phyloP scores from a whole-genome alignment of 2,888 invertebrate genomes.

The Syrphus vitripennis region DNA sequence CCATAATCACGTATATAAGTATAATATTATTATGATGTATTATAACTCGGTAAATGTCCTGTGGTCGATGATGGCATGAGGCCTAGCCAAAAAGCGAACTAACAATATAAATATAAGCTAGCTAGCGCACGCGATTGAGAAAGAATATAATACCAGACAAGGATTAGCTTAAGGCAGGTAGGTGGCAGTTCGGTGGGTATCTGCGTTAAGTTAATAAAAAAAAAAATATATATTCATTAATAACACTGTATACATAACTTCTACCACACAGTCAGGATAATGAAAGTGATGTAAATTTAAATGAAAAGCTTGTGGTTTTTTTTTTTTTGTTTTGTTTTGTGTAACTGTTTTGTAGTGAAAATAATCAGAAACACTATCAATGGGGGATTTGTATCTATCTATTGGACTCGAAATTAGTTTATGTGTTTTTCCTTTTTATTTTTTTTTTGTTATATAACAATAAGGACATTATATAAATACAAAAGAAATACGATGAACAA shows the following conservation, averaged over 20 bases:
- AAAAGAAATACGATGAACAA: neutral
- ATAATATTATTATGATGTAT: neutral
- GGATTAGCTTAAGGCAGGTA: conserved; percentile 6
- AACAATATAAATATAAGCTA: conserved; percentile 13
- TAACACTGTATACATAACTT: conserved; percentile 11
- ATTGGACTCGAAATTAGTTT: neutral
- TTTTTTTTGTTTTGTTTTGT: neutral
- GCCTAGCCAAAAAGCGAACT: conserved; percentile 3
- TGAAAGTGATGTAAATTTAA: conserved; percentile 52
- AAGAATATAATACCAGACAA: conserved; percentile 20
- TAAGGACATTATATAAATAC: neutral
- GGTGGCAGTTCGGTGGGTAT: too few relatives aligned
- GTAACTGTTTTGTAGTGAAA: neutral
- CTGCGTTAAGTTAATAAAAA: conserved; percentile 18
- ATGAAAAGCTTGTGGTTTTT: conserved; percentile 43
- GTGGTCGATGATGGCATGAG: neutral
- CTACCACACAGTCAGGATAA: conserved; percentile 11
- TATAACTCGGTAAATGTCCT: conserved; percentile 44
- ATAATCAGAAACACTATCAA: neutral
- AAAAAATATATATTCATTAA: neutral
- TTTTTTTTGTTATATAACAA: neutral
- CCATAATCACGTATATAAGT: conserved; percentile 13
- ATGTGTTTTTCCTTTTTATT: neutral
- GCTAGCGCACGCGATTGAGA: conserved; percentile 50
- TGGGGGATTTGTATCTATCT: neutral